Evolutionary conservation across 2,888 invertebrate genomes (phyloP), one percentile per base, ranked within the genome.

Genomic region (Pandemis cinnamomeana): DNA sequence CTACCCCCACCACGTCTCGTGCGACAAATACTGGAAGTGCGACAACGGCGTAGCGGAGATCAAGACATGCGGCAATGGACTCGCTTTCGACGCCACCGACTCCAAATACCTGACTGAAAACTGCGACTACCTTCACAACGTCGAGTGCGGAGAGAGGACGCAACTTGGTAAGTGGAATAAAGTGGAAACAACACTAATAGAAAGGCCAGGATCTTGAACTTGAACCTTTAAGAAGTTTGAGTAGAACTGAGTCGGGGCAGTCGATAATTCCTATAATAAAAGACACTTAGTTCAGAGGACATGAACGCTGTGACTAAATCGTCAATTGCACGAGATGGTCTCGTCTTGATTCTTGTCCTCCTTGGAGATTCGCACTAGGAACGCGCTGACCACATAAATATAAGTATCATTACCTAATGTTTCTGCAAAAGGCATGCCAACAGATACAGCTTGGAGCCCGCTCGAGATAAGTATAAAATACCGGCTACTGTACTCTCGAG

Each of bases 1-100:
- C 95, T 98, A 98, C 94, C 98, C 98, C 74, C 98, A 98, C 92
- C 96, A 96, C 87, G 88, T 95, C 76, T 98, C 98, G 67, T 98
- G 98, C 90, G 98, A 98, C 95, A 98, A 98, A 92, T 98, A 98
- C 94, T 98, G 98, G 97, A 98, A 98, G 92, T 98, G 98, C 87
- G 98, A 98, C 91, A 98, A 98, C 84, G 97, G 97, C 80, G 96
- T 92, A 10, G 96, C 98, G 75, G 98, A 98, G 85, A 94, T 98
- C 81, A 98, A 98, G 92, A 98, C 98, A 63, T 98, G 98, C 94
- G 98, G 98, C 74, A 98, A 98, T 89, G 98, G 98, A 75, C 95
- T 98, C 77, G 98, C 98, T 72, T 98, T 98, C 91, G 98, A 98
- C 88, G 96, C 98, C 77, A 95, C 96, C 68, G 98, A 98, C 93